Evolutionary conservation across 1,140 invertebrate genomes (phyloP), one percentile per base, ranked within the genome.

Genomic region (Tetraneura akinire): DNA sequence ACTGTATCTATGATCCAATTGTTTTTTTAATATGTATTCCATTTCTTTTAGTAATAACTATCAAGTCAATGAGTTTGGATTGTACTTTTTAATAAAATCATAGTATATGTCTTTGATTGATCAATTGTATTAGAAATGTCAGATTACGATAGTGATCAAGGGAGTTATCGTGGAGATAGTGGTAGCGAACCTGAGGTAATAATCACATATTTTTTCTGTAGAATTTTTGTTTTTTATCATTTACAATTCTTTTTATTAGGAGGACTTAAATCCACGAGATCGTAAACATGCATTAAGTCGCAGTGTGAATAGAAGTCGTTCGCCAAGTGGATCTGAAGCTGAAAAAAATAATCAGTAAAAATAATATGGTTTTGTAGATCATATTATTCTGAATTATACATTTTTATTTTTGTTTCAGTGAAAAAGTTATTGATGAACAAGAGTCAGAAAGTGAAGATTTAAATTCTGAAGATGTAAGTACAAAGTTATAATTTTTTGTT

Each of bases 391-490:
- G 11, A 16, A 16, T 53, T 32, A 1, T 51, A 74, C 47, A 45
- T 45, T 23, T 62, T 45, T 11, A 26, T 78, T 62, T 23, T 42
- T 62, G 8, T 78, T 78, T 16, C 14, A 78, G 74, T 23, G 80
- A 80, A 73, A 57, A 73, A 45, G 80, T 81, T 16, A 55, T 89
- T 85, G 91, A 92, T 84, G 91, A 92, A 84, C 90, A 92, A 84
- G 91, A 92, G 82, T 90, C 90, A 3, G 90, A 92, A 82, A 91
- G 90, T n/a, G 91, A 92, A 81, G 91, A 91, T 81, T 84, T 91
- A 29, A 86, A 90, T 82, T 91, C 90, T n/a, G 91, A 90, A 81
- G 89, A 90, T 89, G 90, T 86, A 89, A 90, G 82, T 32, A 21
- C 8, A 37, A 8, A 47, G 18, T 42, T 14, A 11, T 37, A 21